Conservation (phyloP, 2,888 invertebrate genomes). For the Orchestes rusci region DNA sequence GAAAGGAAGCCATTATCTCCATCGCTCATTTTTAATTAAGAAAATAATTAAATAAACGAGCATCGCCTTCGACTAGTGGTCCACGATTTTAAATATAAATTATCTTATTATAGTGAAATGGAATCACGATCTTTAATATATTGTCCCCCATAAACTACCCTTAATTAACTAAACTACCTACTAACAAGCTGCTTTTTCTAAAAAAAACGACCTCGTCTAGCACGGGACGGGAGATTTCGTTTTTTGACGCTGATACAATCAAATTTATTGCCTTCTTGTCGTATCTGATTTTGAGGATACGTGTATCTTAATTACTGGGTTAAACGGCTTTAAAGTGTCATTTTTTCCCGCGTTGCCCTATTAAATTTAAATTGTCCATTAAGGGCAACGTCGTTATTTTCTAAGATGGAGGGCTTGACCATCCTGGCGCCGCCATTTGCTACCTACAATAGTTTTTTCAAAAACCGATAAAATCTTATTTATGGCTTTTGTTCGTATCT, state of each 20-base stretch:
- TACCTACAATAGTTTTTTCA: constrained; percentile 11
- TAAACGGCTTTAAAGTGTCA: too few relatives aligned
- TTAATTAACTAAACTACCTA: constrained; percentile 20
- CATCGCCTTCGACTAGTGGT: constrained; percentile 7
- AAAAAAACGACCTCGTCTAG: constrained; percentile 15
- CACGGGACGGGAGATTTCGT: constrained; percentile 9
- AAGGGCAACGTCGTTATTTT: too few relatives aligned
- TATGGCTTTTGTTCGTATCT: constrained; percentile 14
- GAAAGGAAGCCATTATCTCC: constrained; percentile 19
- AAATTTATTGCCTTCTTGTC: constrained; percentile 13
- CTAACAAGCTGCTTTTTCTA: constrained; percentile 16
- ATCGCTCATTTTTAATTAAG: constrained; percentile 19
- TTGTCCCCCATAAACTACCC: constrained; percentile 21
- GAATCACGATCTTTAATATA: constrained; percentile 23
- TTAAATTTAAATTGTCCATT: too few relatives aligned
- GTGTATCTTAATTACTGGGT: neutral
- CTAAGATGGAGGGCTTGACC: too few relatives aligned
- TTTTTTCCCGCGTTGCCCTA: too few relatives aligned
- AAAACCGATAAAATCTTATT: constrained; percentile 17
- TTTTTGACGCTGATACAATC: constrained; percentile 20
- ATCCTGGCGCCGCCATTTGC: too few relatives aligned
- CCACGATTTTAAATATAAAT: constrained; percentile 24
- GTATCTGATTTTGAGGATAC: constrained; percentile 9
- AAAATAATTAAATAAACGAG: constrained; percentile 22
- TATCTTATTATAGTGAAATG: constrained; percentile 24